These are phyloP conservation scores for Empidonax alnorum DNA, from an alignment of 2,113 vertebrate species.

Conservation along the genomic window DNA sequence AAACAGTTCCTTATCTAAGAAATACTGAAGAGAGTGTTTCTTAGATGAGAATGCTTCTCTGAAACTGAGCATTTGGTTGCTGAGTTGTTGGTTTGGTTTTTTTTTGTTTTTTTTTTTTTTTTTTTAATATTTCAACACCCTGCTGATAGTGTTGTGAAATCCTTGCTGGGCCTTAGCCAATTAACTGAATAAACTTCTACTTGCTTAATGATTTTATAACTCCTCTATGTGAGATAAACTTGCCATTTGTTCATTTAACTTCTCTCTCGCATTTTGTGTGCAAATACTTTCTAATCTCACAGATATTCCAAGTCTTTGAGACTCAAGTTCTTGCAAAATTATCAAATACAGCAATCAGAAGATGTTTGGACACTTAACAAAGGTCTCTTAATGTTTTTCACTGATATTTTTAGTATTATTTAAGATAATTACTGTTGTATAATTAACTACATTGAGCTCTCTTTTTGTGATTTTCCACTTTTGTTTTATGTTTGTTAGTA, in stretches of 20 bases:
- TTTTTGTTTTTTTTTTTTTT: background rate
- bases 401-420: background rate
- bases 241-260: background rate
- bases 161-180: constrained; percentile 31
- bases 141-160: constrained; percentile 47
- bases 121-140: constrained; percentile 41
- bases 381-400: background rate
- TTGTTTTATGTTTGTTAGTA: background rate
- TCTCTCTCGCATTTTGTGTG: background rate
- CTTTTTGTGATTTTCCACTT: background rate
- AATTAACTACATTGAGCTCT: background rate
- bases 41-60: background rate
- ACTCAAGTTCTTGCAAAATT: background rate
- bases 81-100: background rate
- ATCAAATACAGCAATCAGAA: background rate
- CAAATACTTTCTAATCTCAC: background rate
- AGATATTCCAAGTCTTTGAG: background rate
- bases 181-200: constrained; percentile 25
- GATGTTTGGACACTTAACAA: background rate
- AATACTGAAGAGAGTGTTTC: background rate
- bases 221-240: background rate
- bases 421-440: background rate
- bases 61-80: constrained; percentile 5
- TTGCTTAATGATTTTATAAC: constrained; percentile 51
- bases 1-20: constrained; percentile 36